Evolutionary conservation across 2,113 vertebrate genomes (phyloP), one percentile per base, ranked within the genome.

Genomic region (Opisthocomus hoazin): DNA sequence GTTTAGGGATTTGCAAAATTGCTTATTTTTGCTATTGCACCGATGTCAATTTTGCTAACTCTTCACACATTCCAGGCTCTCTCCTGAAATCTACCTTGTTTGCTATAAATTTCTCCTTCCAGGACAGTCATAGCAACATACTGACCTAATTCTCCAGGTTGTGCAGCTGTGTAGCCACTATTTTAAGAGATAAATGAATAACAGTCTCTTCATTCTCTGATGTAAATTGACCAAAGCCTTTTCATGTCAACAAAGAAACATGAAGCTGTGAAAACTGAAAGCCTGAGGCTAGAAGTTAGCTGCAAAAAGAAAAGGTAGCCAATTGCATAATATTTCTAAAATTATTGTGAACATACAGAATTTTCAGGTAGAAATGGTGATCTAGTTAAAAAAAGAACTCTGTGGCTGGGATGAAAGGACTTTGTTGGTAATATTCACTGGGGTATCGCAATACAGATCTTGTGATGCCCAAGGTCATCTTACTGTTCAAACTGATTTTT

Each of bases 1-100:
- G 86, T 93, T 93, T 93, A 82, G 89, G 50, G 81, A 92, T 95
- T 94, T 96, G 69, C 74, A 95, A 89, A 96, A 96, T 91, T 76
- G 87, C 95, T 96, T 89, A 48, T 73, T 96, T 97, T 94, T 84
- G 45, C 94, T 58, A 37, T 94, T 96, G 87, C 94, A 78, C 94
- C 78, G 87, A n/a, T 95, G 89, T 96, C 93, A 71, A 11, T 78
- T 95, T 96, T 95, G 69, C 95, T 96, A 95, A 81, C 69, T 96
- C 81, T 84, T 96, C 95, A 82, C 87, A 73, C 91, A 94, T 96
- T 95, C 75, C 95, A 93, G 81, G 20, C 87, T 89, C 70, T 94
- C 84, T 94, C 45, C 77, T 91, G 84, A 96, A 95, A 91, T 93
- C 93, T 61, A 58, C 84, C 84, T 94, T 96, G 74, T 94, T 94